Base-by-base conservation (phyloP, 2,113 vertebrate genomes). In the Ancistrus triradiatus region DNA sequence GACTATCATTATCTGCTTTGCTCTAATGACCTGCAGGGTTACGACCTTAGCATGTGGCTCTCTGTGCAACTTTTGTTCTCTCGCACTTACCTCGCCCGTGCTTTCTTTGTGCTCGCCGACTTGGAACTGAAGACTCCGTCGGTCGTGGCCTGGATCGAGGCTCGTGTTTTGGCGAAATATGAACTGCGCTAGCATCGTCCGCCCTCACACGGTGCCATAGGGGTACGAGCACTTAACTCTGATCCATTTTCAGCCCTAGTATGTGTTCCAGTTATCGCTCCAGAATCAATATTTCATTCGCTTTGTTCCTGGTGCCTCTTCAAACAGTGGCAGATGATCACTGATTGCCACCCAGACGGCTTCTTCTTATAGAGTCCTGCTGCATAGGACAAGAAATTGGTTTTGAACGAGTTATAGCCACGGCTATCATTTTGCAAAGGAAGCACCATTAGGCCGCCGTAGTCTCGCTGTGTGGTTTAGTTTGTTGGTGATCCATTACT, bases 1-100 rank as follows among this genome's bases (percentile, higher is more conserved):
- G 77, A 72, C 73, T 79, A 78, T 83, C 66, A 78, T 74, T 82
- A n/a, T 80, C 78, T 83, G 74, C 76, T 78, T 5, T 69, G 77
- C 63, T 74, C 81, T 76, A 65, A 35, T 72, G 79, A 83, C 77
- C 81, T 72, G 51, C 24, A 7, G 78, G 66, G 77, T 85, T 75
- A 65, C 17, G 19, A 21, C 8, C 52, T 43, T 35, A 67, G 70
- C 78, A 62, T 75, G 33, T 18, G 64, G 74, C 77, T 84, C 77
- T 77, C 66, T 50, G 55, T 73, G 75, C 75, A 77, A 49, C 58
- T 58, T 57, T 67, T 47, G 46, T 59, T 52, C 28, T 63, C 55
- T 63, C 14, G 0, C 31, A 35, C 31, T n/a, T 40, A 74, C 77
- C 63, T 67, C 72, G 13, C 11, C 74, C 72, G 44, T n/a, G 10